phyloP scores from a whole-genome alignment of 2,888 invertebrate species.

The Torymus auratus region DNA sequence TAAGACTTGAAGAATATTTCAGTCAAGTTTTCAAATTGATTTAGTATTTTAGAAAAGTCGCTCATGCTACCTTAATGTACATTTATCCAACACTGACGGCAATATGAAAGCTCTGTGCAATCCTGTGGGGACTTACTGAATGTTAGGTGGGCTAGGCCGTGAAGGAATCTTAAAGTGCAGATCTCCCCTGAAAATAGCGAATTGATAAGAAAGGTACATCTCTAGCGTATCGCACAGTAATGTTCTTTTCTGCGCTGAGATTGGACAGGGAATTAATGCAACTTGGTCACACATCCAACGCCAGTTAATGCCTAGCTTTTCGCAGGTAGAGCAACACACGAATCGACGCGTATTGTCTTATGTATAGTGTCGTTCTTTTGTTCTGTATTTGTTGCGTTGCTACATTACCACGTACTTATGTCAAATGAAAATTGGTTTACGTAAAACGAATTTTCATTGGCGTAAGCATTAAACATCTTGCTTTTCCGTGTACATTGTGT shows the following conservation, averaged over 20 bases:
- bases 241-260: background rate
- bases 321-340: too few relatives aligned
- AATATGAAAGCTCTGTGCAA: conserved; percentile 59
- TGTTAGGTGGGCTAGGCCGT: conserved; percentile 73
- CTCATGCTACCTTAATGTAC: too few relatives aligned
- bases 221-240: background rate
- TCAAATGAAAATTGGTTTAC: too few relatives aligned
- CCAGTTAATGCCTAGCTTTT: too few relatives aligned
- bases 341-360: too few relatives aligned
- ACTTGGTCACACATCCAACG: background rate
- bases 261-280: background rate
- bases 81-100: conserved; percentile 59
- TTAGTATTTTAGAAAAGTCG: too few relatives aligned
- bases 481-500: conserved; percentile 19
- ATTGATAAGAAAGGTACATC: conserved; percentile 61
- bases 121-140: conserved; percentile 72
- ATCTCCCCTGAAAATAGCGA: conserved; percentile 79
- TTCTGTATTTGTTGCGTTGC: too few relatives aligned
- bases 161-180: conserved; percentile 75
- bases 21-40: too few relatives aligned
- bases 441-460: background rate
- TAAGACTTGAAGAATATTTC: too few relatives aligned
- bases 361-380: too few relatives aligned
- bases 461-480: background rate
- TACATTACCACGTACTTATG: too few relatives aligned